These are phyloP conservation scores for Drosophila pallidifrons DNA, from an alignment of 1,140 invertebrate species.

Conservation along the genomic window DNA sequence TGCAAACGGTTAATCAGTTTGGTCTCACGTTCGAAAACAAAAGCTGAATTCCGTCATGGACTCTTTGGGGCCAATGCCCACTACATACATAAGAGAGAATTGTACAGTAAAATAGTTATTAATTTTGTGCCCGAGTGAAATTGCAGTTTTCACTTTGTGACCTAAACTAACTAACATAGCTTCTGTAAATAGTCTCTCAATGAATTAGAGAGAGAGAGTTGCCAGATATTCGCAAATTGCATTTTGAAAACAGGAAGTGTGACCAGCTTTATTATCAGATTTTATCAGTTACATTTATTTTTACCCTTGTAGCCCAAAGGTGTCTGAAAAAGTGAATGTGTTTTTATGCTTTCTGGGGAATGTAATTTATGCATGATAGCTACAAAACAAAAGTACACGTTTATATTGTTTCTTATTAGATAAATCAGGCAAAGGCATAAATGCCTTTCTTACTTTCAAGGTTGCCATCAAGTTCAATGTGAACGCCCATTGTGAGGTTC, in stretches of 20 bases:
- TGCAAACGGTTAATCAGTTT: constrained; percentile 74
- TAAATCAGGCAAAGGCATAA: constrained; percentile 52
- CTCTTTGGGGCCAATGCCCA: constrained; percentile 63
- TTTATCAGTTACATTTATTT: neutral
- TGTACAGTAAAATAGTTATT: constrained; percentile 60
- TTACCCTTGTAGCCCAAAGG: neutral
- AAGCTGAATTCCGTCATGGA: constrained; percentile 59
- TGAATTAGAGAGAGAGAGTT: neutral
- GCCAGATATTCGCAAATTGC: neutral
- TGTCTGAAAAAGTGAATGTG: constrained; percentile 36
- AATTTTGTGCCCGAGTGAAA: constrained; percentile 55
- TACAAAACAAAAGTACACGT: neutral
- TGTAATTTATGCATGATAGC: neutral
- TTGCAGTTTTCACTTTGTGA: constrained; percentile 52
- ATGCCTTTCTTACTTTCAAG: constrained; percentile 60
- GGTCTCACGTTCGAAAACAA: constrained; percentile 76
- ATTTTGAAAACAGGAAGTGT: neutral
- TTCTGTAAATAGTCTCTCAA: neutral
- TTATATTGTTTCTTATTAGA: constrained; percentile 47
- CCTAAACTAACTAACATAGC: constrained; percentile 21
- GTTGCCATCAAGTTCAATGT: constrained; percentile 49
- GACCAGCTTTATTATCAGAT: neutral
- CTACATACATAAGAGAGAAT: constrained; percentile 50
- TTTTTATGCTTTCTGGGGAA: neutral
- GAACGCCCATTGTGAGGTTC: constrained; percentile 55